Base-by-base conservation (phyloP, 2,888 invertebrate genomes). In the Zeuzera pyrina region DNA sequence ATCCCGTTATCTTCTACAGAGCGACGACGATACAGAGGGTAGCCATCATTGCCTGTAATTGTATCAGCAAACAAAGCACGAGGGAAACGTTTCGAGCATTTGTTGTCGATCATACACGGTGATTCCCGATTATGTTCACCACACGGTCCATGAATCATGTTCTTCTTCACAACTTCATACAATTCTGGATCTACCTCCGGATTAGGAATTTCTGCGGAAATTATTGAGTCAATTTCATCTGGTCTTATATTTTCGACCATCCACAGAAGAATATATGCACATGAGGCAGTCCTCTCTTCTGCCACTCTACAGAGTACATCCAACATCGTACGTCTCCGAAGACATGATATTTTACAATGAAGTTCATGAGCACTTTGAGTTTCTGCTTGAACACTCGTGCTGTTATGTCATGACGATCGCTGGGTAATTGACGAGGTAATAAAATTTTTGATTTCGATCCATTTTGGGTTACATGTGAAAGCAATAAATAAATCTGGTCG, bases 141-240 rank as follows among this genome's bases (percentile, higher is more conserved):
- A 21, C 33, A 33, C 2, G 28, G 33, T 12, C 33, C 27, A 21
- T 33, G 33, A 10, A 31, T 25, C 31, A 31, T 31, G 14, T 31
- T 31, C 25, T 31, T 31, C 2, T 11, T 12, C 7, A 31, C 31
- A 26, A 31, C 19, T 3, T 35, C 10, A 24, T 19, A 16, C 15
- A 35, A 28, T 27, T 23, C 23, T 13, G 22, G 31, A 23, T 29
- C 29, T 31, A 12, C 29, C 61, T 64, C 10, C 61, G 64, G 3
- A 52, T 56, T 14, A 49, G 49, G 37, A 60, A 62, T 26, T 23
- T 31, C 35, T 35, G 24, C n/a, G n/a, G n/a, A n/a, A n/a, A n/a
- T n/a, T n/a, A n/a, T n/a, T n/a, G n/a, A n/a, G n/a, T n/a, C n/a
- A 13, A 35, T 31, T 31, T 35, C 31, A 23, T 31, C 15, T 8